phyloP scores from a whole-genome alignment of 2,113 vertebrate genomes.

The Centrocercus urophasianus region DNA sequence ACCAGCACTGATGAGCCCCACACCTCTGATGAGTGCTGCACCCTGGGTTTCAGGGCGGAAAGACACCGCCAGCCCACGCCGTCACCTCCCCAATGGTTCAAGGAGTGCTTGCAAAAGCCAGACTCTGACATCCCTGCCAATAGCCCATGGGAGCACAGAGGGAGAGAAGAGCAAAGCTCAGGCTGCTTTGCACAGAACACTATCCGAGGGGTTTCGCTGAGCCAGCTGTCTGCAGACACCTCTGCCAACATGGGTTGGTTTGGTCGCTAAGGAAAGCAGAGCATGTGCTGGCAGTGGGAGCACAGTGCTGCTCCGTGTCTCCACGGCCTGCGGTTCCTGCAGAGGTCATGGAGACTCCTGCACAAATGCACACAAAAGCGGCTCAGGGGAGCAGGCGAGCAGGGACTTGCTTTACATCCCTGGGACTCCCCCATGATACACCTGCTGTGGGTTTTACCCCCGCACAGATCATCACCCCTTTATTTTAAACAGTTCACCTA shows the following conservation, averaged over 20 bases:
- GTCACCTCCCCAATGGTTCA: neutral
- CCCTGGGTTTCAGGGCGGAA: neutral
- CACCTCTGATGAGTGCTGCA: neutral
- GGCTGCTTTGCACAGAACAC: neutral
- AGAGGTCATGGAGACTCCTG: neutral
- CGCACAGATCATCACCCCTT: neutral
- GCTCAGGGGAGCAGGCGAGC: rapidly evolving
- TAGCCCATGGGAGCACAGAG: neutral
- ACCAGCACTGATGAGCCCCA: neutral
- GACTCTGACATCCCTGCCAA: neutral
- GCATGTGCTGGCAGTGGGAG: neutral
- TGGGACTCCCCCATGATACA: neutral
- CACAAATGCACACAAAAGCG: neutral
- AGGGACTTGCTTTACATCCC: neutral
- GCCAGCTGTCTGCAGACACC: neutral
- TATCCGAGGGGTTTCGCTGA: neutral
- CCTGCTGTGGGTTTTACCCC: neutral
- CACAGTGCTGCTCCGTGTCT: neutral
- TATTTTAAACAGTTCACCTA: neutral
- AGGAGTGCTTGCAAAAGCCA: neutral
- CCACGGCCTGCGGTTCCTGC: neutral
- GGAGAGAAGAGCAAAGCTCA: rapidly evolving
- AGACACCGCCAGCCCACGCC: neutral
- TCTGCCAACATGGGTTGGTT: neutral
- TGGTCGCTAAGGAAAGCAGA: neutral